phyloP scores from a whole-genome alignment of 2,888 invertebrate species.

The Malachius bipustulatus region DNA sequence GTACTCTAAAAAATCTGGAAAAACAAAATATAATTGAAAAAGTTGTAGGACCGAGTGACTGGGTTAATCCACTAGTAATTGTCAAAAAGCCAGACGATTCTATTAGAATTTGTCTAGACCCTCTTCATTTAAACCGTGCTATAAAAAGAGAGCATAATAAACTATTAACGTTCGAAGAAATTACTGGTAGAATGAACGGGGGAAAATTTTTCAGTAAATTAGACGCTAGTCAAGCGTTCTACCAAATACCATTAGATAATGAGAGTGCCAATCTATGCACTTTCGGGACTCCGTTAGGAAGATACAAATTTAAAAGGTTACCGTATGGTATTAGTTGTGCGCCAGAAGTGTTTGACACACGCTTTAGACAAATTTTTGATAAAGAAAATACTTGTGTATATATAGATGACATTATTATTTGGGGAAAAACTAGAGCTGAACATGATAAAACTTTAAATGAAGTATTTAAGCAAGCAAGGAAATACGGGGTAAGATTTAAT shows the following conservation, averaged over 20 bases:
- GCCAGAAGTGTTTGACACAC: slow-evolving; percentile 22
- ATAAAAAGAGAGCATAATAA: slow-evolving; percentile 12
- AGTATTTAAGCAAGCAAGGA: slow-evolving; percentile 17
- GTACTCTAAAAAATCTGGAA: slow-evolving; percentile 11
- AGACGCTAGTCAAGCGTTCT: too few relatives aligned
- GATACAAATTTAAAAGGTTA: too few relatives aligned
- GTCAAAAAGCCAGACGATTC: slow-evolving; percentile 10
- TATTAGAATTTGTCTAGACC: slow-evolving; percentile 19
- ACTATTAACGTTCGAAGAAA: slow-evolving; percentile 16
- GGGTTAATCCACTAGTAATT: slow-evolving; percentile 12
- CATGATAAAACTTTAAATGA: slow-evolving; percentile 17
- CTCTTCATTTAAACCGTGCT: slow-evolving; percentile 15
- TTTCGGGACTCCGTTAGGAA: too few relatives aligned
- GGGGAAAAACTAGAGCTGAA: slow-evolving; percentile 21
- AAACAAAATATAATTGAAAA: slow-evolving; percentile 12
- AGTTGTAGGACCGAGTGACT: slow-evolving; percentile 9
- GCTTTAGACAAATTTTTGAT: slow-evolving; percentile 20
- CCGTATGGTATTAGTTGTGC: slow-evolving; percentile 21
- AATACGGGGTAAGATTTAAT: slow-evolving; percentile 18
- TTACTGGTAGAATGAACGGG: slow-evolving; percentile 9
- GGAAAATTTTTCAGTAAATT: too few relatives aligned
- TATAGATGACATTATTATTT: too few relatives aligned
- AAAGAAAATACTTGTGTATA: slow-evolving; percentile 19
- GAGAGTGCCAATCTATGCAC: too few relatives aligned
- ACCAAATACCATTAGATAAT: too few relatives aligned